phyloP scores from a whole-genome alignment of 2,113 vertebrate species.

The Azemiops feae region DNA sequence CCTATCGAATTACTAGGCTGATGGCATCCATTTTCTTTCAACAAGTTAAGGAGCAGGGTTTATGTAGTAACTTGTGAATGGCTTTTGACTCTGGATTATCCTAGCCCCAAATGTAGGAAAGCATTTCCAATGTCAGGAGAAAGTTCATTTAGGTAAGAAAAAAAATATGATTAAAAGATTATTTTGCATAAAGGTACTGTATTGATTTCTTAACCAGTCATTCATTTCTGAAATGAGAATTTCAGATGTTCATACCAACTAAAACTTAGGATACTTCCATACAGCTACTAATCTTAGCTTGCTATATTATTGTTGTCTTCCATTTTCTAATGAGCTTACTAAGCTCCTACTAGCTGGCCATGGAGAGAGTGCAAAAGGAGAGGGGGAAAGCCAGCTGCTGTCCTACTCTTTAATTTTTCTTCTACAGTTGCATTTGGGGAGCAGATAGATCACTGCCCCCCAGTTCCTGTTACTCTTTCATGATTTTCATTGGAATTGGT shows the following conservation, averaged over 20 bases:
- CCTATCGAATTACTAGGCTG: not conserved
- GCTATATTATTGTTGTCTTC: too few relatives aligned
- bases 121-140: not conserved
- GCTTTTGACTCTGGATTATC: not conserved
- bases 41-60: not conserved
- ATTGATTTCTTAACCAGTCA: not conserved
- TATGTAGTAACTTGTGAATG: not conserved
- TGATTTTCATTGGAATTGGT: not conserved
- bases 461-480: not conserved
- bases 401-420: too few relatives aligned
- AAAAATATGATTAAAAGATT: not conserved
- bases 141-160: not conserved
- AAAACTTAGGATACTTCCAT: not conserved
- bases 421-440: too few relatives aligned
- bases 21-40: not conserved
- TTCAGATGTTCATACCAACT: not conserved
- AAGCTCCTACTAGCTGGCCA: too few relatives aligned
- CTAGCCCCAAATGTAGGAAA: not conserved
- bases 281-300: too few relatives aligned
- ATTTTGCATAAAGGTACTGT: not conserved
- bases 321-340: too few relatives aligned
- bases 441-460: too few relatives aligned
- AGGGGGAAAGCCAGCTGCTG: too few relatives aligned
- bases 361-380: too few relatives aligned
- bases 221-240: not conserved